Percentiles rank a stretch among this genome's conserved stretches.
These are phyloP conservation scores for Apeira syringaria DNA, from an alignment of 2,888 invertebrate genomes.

Conservation along the genomic window DNA sequence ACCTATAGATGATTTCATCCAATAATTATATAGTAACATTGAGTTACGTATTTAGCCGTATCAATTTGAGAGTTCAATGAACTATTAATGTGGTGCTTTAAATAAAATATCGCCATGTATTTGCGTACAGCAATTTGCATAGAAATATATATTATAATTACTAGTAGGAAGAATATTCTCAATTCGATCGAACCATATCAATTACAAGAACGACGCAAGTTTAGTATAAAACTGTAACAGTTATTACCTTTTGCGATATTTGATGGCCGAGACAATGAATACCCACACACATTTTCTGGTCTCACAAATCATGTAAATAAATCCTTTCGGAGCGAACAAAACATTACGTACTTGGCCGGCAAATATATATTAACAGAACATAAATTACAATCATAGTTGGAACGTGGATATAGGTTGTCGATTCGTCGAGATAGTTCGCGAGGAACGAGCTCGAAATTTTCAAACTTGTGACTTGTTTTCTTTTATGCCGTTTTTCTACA, in stretches of 20 bases:
- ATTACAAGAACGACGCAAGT: background rate
- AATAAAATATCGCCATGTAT: conserved; percentile 38
- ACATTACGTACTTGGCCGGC: conserved; percentile 22
- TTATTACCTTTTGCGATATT: conserved; percentile 6
- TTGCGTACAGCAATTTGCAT: conserved; percentile 41
- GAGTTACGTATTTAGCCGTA: conserved; percentile 22
- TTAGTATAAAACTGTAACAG: background rate
- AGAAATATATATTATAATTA: conserved; percentile 33
- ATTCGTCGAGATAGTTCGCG: no score
- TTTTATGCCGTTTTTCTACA: no score
- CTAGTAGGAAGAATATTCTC: no score
- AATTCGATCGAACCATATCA: no score
- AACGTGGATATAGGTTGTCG: no score
- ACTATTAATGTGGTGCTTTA: conserved; percentile 50
- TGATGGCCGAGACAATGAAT: conserved; percentile 23
- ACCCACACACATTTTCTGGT: conserved; percentile 24
- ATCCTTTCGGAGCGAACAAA: conserved; percentile 18
- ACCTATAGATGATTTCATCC: conserved; percentile 27
- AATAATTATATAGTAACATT: conserved; percentile 25
- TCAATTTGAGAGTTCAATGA: conserved; percentile 48
- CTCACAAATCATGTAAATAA: conserved; percentile 16
- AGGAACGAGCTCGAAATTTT: no score
- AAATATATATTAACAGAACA: conserved; percentile 39
- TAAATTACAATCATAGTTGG: conserved; percentile 48
- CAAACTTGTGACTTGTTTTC: no score